phyloP scores from a whole-genome alignment of 2,797 vertebrate species.

The Glossophaga mutica region DNA sequence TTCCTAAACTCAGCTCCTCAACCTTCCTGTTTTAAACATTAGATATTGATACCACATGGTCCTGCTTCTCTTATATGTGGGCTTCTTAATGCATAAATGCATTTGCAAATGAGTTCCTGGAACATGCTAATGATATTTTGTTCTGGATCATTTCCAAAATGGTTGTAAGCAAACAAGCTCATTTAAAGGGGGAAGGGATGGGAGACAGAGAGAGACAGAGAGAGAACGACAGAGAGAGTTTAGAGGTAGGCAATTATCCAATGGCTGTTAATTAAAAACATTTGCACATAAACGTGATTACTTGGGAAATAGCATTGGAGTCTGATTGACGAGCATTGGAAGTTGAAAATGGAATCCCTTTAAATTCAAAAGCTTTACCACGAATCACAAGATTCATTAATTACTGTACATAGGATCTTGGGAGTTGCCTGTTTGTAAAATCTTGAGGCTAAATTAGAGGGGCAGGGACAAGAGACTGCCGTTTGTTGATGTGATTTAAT shows the following conservation, averaged over 20 bases:
- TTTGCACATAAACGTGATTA: conserved; percentile 75
- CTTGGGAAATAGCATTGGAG: conserved; percentile 69
- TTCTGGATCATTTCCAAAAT: conserved; percentile 60
- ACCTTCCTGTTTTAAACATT: not conserved
- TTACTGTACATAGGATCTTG: conserved; percentile 47
- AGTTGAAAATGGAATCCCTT: conserved; percentile 75
- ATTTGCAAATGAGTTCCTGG: conserved; percentile 74
- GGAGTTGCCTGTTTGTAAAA: conserved; percentile 42
- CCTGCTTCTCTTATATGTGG: conserved; percentile 25
- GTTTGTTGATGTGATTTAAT: not conserved
- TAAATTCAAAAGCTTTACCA: conserved; percentile 73
- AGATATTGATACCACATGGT: not conserved
- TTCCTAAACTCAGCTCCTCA: not conserved
- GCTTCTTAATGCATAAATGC: conserved; percentile 51
- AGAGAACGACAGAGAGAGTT: not conserved
- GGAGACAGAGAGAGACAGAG: not conserved
- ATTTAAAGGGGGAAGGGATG: not conserved
- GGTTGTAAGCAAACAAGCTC: conserved; percentile 54
- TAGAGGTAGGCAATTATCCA: conserved; percentile 56
- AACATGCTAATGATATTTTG: conserved; percentile 67
- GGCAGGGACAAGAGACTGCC: not conserved
- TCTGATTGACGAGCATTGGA: conserved; percentile 64
- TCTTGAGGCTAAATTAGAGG: conserved; percentile 41
- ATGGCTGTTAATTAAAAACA: conserved; percentile 64
- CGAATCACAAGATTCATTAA: conserved; percentile 75